phyloP scores from a whole-genome alignment of 2,797 vertebrate species.

The Acanthurus tractus region DNA sequence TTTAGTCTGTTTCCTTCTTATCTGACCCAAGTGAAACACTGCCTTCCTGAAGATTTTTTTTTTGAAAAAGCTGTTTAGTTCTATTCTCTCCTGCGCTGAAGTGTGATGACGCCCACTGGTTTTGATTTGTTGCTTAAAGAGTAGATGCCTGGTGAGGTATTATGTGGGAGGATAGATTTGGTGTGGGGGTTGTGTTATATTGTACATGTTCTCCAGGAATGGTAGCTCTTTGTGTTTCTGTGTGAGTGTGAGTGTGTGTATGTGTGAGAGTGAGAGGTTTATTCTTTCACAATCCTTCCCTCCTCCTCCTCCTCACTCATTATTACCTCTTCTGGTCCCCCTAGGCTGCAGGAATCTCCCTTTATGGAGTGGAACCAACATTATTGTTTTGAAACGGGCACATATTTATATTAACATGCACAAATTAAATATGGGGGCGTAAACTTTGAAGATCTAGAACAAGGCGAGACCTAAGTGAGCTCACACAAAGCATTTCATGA shows the following conservation, averaged over 20 bases:
- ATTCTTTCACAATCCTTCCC: slow-evolving; percentile 60
- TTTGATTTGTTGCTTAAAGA: slow-evolving; percentile 81
- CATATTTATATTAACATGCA: slow-evolving; percentile 39
- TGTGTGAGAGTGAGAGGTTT: slow-evolving; percentile 46
- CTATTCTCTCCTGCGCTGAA: slow-evolving; percentile 64
- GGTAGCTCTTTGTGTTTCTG: slow-evolving; percentile 66
- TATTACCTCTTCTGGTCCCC: slow-evolving; percentile 62
- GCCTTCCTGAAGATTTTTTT: slow-evolving; percentile 37
- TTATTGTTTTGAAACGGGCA: slow-evolving; percentile 52
- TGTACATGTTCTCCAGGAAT: slow-evolving; percentile 74
- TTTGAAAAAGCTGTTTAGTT: slow-evolving; percentile 53
- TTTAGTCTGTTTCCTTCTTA: slow-evolving; percentile 33
- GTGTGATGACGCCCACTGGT: slow-evolving; percentile 77
- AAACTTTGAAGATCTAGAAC: slow-evolving; percentile 14
- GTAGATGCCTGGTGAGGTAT: slow-evolving; percentile 79
- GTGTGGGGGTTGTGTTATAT: slow-evolving; percentile 76
- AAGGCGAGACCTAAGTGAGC: slow-evolving; percentile 8
- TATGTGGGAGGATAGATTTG: slow-evolving; percentile 73
- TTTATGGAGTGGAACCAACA: slow-evolving; percentile 49
- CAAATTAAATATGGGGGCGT: slow-evolving; percentile 37
- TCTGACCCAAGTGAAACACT: slow-evolving; percentile 49
- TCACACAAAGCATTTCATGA: slow-evolving; percentile 5
- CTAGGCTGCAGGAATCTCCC: slow-evolving; percentile 52
- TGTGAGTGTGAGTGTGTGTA: slow-evolving; percentile 45
- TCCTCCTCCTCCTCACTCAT: slow-evolving; percentile 55